phyloP scores from a whole-genome alignment of 2,797 vertebrate genomes.

The Enteromius mattozi region DNA sequence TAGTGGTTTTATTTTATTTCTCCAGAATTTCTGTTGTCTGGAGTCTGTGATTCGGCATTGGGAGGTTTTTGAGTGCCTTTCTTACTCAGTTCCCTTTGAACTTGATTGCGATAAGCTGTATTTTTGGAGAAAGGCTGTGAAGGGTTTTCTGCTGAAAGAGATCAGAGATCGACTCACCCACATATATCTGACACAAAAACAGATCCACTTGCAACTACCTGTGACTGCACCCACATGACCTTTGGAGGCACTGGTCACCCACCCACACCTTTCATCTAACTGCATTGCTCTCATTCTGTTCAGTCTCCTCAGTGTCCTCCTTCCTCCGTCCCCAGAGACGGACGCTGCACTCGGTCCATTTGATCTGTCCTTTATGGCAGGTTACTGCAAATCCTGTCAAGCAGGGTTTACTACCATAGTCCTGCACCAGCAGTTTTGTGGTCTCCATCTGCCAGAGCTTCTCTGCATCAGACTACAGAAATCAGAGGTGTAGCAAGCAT shows the following conservation, averaged over 20 bases:
- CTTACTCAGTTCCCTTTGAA: not conserved
- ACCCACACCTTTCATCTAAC: conserved; percentile 19
- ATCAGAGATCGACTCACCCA: conserved; percentile 2
- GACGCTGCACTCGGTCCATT: not conserved
- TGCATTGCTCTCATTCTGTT: conserved; percentile 18
- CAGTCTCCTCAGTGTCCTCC: conserved; percentile 2
- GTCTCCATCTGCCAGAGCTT: conserved; percentile 13
- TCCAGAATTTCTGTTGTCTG: no score
- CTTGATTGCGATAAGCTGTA: conserved; percentile 29
- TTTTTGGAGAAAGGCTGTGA: conserved; percentile 9
- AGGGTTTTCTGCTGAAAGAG: conserved; percentile 1
- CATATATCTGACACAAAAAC: conserved; percentile 30
- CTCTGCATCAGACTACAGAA: conserved; percentile 15
- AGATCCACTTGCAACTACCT: not conserved
- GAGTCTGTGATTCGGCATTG: not conserved
- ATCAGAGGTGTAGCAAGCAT: not conserved
- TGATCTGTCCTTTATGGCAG: conserved; percentile 46
- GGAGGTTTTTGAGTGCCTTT: not conserved
- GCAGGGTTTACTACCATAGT: conserved; percentile 22
- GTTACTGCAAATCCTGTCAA: conserved; percentile 45
- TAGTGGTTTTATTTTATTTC: no score
- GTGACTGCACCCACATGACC: conserved; percentile 25
- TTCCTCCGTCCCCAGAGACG: not conserved
- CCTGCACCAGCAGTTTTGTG: conserved; percentile 39
- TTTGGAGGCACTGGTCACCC: conserved; percentile 7